Conservation (phyloP, 2,113 vertebrate genomes). For the Raja brachyura region DNA sequence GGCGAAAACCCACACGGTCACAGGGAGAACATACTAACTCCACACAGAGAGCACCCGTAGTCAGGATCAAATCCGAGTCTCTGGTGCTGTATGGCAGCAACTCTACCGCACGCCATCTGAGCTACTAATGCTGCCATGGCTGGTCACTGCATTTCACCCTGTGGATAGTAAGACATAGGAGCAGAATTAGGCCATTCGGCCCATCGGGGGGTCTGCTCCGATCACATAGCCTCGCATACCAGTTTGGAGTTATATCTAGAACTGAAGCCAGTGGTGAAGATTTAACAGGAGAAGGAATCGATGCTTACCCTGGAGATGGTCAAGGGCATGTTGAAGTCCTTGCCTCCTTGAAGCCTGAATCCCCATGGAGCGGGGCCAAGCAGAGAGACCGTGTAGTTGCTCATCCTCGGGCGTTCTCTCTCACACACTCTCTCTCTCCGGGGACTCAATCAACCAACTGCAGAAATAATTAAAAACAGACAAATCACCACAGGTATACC, state of each 20-base stretch:
- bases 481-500: background rate
- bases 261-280: constrained; percentile 38
- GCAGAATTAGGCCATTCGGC: too few relatives aligned
- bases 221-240: background rate
- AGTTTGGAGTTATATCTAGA: background rate
- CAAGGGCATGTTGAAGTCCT: constrained; percentile 95
- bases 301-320: constrained; percentile 86
- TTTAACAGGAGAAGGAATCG: constrained; percentile 3
- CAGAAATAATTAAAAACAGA: background rate
- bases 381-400: constrained; percentile 81
- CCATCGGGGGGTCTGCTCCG: too few relatives aligned
- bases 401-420: constrained; percentile 63
- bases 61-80: too few relatives aligned
- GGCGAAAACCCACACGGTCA: too few relatives aligned
- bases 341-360: constrained; percentile 93
- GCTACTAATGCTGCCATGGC: too few relatives aligned
- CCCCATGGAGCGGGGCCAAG: constrained; percentile 88
- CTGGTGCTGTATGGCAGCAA: too few relatives aligned
- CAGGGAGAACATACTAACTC: too few relatives aligned
- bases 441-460: constrained; percentile 42
- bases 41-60: too few relatives aligned
- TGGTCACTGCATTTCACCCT: too few relatives aligned
- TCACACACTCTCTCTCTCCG: constrained; percentile 37
- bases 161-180: too few relatives aligned
- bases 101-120: too few relatives aligned